Evolutionary conservation across 92 coral and sea anemone genomes (phyloP).

Genomic region (Meandrina meandrites): DNA sequence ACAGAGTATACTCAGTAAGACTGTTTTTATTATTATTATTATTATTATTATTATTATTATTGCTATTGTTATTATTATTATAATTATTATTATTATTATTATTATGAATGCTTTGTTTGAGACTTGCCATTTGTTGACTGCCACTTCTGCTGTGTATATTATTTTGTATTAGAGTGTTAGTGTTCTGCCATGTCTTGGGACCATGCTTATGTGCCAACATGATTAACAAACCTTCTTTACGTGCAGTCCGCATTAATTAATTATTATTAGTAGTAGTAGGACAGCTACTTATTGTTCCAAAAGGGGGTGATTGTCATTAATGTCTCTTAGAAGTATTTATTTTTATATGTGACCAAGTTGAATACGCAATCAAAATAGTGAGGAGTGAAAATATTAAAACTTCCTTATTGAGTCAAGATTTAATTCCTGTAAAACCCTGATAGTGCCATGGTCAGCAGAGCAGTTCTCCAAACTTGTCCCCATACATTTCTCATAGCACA

Average conservation of each 20-base stretch:
- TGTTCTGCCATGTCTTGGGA: not conserved
- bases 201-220: not conserved
- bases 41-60: not conserved
- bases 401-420: too few species aligned
- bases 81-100: not conserved
- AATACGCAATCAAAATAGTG: not conserved
- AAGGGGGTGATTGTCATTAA: not conserved
- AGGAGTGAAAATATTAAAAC: not conserved
- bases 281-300: not conserved
- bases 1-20: not conserved
- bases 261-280: not conserved
- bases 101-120: not conserved
- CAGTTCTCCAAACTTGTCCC: too few species aligned
- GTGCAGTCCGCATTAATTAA: too few species aligned
- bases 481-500: too few species aligned
- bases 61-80: not conserved
- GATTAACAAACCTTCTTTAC: not conserved
- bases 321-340: not conserved
- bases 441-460: too few species aligned
- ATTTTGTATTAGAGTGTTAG: not conserved
- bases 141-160: constrained; percentile 6
- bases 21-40: not conserved
- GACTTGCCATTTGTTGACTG: constrained; percentile 3
- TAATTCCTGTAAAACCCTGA: too few species aligned
- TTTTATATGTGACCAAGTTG: not conserved